These are phyloP conservation scores for Camelus dromedarius DNA, from an alignment of 2,113 vertebrate species.

Conservation along the genomic window DNA sequence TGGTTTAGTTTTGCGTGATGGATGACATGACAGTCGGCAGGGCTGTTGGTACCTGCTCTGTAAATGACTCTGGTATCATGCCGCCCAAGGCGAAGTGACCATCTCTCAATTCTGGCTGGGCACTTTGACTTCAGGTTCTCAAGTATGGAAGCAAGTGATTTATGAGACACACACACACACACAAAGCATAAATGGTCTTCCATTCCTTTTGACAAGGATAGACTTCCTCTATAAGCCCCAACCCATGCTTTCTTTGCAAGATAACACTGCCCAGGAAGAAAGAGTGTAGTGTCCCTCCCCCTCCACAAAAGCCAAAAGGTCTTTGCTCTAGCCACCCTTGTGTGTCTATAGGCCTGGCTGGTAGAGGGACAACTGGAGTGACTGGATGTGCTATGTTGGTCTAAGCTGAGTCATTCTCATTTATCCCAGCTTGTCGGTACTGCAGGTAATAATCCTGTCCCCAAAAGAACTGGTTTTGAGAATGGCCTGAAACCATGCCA, in stretches of 20 bases:
- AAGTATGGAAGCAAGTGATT: constrained; percentile 76
- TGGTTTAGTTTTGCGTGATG: constrained; percentile 80
- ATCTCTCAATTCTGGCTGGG: constrained; percentile 72
- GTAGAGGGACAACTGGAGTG: background rate
- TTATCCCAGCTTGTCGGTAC: background rate
- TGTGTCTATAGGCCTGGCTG: background rate
- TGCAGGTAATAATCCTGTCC: background rate
- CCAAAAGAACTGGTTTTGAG: background rate
- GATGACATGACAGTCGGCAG: constrained; percentile 67
- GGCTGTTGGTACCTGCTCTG: constrained; percentile 78
- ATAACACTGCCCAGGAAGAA: background rate
- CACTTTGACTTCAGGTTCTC: constrained; percentile 70
- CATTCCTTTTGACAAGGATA: constrained; percentile 17
- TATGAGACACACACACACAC: constrained; percentile 56
- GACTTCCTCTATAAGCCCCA: background rate
- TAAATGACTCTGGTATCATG: constrained; percentile 72
- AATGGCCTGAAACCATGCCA: background rate
- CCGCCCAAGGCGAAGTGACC: constrained; percentile 79
- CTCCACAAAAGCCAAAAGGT: background rate
- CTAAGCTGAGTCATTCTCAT: background rate
- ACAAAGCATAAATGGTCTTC: constrained; percentile 41
- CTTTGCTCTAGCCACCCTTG: background rate
- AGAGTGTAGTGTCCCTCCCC: background rate
- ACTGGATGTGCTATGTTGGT: background rate
- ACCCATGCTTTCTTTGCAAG: background rate